A percentile compares a stretch with the other conserved stretches of the same genome.
Evolutionary conservation across 2,113 vertebrate genomes (phyloP).

Genomic region (Sterrhoptilus dennistouni): DNA sequence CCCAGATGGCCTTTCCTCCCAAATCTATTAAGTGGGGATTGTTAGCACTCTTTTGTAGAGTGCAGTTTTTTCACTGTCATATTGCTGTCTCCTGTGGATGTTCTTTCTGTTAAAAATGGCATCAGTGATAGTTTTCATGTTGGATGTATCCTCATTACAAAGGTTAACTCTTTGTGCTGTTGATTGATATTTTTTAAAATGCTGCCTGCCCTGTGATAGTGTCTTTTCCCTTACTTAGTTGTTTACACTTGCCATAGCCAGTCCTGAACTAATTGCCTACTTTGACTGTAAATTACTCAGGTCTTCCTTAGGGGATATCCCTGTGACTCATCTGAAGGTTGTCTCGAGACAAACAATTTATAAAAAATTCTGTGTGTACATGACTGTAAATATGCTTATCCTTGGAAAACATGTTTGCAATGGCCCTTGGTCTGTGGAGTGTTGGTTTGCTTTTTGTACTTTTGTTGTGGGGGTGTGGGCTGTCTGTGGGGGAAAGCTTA

Average conservation of each 20-base stretch:
- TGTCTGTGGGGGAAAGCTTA: background rate
- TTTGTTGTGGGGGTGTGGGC: background rate
- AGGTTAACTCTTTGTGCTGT: background rate
- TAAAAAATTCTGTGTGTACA: background rate
- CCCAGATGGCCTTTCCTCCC: background rate
- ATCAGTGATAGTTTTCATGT: background rate
- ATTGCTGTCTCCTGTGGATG: background rate
- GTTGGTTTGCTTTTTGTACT: background rate
- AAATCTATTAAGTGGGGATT: background rate
- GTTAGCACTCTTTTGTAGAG: background rate
- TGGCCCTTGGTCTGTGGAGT: background rate
- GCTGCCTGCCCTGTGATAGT: background rate
- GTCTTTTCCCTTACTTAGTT: background rate
- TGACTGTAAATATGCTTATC: background rate
- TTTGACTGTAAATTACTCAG: background rate
- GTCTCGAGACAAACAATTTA: background rate
- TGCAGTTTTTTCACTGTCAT: background rate
- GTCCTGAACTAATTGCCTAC: background rate
- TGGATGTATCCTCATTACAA: background rate
- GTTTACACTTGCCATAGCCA: background rate
- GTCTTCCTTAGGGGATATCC: background rate
- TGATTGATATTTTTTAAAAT: background rate
- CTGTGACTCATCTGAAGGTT: background rate
- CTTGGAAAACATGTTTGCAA: background rate
- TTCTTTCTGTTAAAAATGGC: background rate